These are phyloP conservation scores for Apis florea DNA, from an alignment of 1,140 invertebrate species.

Conservation along the genomic window DNA sequence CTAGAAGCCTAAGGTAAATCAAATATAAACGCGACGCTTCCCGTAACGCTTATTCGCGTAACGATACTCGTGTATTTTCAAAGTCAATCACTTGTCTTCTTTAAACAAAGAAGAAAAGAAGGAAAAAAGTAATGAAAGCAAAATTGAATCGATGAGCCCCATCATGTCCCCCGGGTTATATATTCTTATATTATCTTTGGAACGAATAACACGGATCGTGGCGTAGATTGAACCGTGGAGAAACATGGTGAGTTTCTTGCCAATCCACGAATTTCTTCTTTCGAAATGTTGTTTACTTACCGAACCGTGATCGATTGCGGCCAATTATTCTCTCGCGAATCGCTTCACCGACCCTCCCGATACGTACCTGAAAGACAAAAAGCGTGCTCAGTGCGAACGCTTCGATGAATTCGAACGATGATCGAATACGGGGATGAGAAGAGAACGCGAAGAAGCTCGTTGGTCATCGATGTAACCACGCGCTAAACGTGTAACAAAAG, in stretches of 20 bases:
- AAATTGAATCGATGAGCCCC: too few relatives aligned
- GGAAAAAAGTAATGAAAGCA: too few relatives aligned
- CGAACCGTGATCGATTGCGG: conserved; percentile 30
- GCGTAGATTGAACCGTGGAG: not conserved
- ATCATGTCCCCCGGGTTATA: too few relatives aligned
- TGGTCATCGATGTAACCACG: not conserved
- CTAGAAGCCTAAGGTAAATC: too few relatives aligned
- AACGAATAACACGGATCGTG: too few relatives aligned
- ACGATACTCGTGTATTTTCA: too few relatives aligned
- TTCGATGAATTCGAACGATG: not conserved
- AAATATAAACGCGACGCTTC: too few relatives aligned
- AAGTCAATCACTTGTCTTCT: too few relatives aligned
- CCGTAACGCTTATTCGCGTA: too few relatives aligned
- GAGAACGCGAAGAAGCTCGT: not conserved
- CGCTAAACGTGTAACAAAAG: not conserved
- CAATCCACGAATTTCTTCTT: conserved; percentile 1
- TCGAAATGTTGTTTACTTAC: conserved; percentile 52
- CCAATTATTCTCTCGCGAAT: conserved; percentile 40
- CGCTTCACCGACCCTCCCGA: conserved; percentile 20
- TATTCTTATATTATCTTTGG: too few relatives aligned
- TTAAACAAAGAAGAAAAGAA: too few relatives aligned
- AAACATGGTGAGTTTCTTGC: not conserved
- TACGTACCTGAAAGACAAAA: conserved; percentile 59
- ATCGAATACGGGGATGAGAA: conserved; percentile 8
- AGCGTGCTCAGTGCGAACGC: not conserved